Conservation (phyloP, 2,797 vertebrate genomes). For the Masticophis lateralis region DNA sequence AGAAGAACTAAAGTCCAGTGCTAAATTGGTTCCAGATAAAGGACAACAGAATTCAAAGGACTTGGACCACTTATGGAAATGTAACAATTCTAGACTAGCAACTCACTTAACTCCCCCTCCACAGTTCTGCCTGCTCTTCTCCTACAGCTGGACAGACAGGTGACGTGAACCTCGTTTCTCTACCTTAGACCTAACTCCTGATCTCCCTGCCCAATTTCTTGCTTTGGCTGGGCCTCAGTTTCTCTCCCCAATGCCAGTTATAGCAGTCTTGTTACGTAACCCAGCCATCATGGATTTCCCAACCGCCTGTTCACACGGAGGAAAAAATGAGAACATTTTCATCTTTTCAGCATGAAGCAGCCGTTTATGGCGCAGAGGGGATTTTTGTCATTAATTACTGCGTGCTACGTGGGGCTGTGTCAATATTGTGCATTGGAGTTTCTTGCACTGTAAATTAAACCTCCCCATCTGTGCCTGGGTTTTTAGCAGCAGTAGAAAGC, state of each 20-base stretch:
- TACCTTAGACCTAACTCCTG: background rate
- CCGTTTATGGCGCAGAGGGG: background rate
- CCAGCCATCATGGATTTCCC: too few species aligned
- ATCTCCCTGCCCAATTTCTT: background rate
- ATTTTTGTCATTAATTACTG: slow-evolving; percentile 1
- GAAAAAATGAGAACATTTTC: background rate
- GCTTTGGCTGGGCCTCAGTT: background rate
- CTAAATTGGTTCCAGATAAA: background rate
- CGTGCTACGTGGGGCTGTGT: background rate
- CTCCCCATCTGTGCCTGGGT: background rate
- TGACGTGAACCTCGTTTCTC: background rate
- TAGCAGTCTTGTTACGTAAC: too few species aligned
- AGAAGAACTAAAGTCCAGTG: background rate
- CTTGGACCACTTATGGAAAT: background rate
- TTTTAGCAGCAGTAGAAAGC: background rate
- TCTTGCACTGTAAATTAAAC: slow-evolving; percentile 1
- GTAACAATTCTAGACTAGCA: background rate
- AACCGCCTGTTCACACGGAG: background rate
- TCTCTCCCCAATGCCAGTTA: background rate
- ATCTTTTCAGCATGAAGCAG: background rate
- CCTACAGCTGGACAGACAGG: background rate
- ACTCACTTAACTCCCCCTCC: background rate
- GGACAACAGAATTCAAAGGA: background rate
- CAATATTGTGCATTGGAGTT: background rate
- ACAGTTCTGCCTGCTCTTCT: background rate